A percentile compares a stretch with the other conserved stretches of the same genome.
Evolutionary conservation across 2,888 invertebrate genomes (phyloP).

Genomic region (Drosophila neonasuta): DNA sequence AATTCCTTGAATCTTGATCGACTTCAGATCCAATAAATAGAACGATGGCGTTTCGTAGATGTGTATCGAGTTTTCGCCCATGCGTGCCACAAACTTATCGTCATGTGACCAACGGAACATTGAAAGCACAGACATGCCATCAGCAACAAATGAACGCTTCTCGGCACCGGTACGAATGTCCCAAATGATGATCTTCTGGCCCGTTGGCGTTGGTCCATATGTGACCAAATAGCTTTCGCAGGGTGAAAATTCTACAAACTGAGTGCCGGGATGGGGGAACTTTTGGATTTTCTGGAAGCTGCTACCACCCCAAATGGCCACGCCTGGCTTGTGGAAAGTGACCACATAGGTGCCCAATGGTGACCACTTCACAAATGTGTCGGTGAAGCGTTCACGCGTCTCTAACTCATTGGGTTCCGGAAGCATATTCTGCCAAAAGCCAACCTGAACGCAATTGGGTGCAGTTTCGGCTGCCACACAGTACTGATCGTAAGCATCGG

Average conservation of each 20-base stretch:
- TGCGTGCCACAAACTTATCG: slow-evolving; percentile 95
- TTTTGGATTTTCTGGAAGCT: slow-evolving; percentile 95
- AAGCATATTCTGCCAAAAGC: slow-evolving; percentile 93
- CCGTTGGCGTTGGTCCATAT: slow-evolving; percentile 93
- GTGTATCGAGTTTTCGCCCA: slow-evolving; percentile 92
- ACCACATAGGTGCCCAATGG: slow-evolving; percentile 97
- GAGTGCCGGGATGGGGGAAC: slow-evolving; percentile 94
- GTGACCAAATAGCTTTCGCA: slow-evolving; percentile 98
- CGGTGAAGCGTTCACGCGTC: slow-evolving; percentile 95
- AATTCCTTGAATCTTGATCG: slow-evolving; percentile 94
- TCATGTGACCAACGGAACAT: slow-evolving; percentile 99
- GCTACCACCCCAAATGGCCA: slow-evolving; percentile 98
- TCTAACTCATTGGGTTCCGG: slow-evolving; percentile 93
- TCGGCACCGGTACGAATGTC: slow-evolving; percentile 97
- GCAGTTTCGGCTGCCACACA: slow-evolving; percentile 93
- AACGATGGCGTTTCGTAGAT: slow-evolving; percentile 99
- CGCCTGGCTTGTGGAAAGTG: slow-evolving; percentile 97
- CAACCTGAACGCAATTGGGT: slow-evolving; percentile 88
- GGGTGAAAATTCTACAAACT: slow-evolving; percentile 98
- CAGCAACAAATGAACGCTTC: slow-evolving; percentile 94
- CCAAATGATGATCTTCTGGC: slow-evolving; percentile 94
- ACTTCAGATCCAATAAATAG: slow-evolving; percentile 95
- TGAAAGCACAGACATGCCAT: slow-evolving; percentile 93
- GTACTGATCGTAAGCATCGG: slow-evolving; percentile 98
- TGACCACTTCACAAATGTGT: slow-evolving; percentile 98